phyloP scores from a whole-genome alignment of 2,797 vertebrate genomes.

The Platalea minor region DNA sequence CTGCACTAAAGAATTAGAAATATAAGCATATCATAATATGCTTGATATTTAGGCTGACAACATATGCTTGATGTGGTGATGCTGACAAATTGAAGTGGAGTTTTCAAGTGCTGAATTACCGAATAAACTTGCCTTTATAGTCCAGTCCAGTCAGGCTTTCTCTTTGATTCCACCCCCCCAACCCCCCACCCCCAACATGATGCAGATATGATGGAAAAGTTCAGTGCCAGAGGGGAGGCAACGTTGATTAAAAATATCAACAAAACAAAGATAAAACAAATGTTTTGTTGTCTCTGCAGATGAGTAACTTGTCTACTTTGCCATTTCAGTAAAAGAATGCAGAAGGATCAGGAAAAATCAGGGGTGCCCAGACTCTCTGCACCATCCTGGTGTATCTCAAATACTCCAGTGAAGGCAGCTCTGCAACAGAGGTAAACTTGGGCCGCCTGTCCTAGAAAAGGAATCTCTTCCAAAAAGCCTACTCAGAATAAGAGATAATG shows the following conservation, averaged over 20 bases:
- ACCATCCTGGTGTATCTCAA: background rate
- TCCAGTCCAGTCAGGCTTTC: background rate
- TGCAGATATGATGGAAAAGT: background rate
- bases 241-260: background rate
- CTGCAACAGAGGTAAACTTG: background rate
- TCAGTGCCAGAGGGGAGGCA: background rate
- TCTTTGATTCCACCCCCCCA: rapidly evolving
- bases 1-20: background rate
- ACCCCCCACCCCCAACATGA: too few species aligned
- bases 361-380: background rate
- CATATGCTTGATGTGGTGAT: background rate
- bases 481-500: background rate
- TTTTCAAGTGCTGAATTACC: background rate
- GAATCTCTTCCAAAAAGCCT: background rate
- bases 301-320: background rate
- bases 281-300: background rate
- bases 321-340: background rate
- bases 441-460: background rate
- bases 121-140: background rate
- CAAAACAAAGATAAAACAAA: background rate
- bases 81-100: background rate
- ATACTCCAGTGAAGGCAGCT: background rate
- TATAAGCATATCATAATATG: background rate
- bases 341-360: background rate
- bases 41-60: background rate